These are phyloP conservation scores for Pholis gunnellus DNA, from an alignment of 2,113 vertebrate genomes.

Conservation along the genomic window DNA sequence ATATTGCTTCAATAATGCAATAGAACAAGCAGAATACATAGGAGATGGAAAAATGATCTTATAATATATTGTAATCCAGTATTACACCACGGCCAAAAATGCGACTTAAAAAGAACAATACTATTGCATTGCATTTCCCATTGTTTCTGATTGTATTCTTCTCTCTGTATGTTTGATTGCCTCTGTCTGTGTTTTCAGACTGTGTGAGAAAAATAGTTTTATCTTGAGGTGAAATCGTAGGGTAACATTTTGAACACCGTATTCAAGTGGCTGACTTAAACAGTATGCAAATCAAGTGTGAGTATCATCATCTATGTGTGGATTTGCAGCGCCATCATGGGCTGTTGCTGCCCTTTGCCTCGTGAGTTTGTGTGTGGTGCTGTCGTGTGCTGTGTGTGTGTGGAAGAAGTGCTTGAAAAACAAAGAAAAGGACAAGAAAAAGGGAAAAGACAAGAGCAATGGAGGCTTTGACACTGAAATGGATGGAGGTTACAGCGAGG, in stretches of 20 bases:
- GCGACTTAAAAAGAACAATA: background rate
- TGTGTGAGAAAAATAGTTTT: background rate
- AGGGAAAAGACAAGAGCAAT: constrained; percentile 92
- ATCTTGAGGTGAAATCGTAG: background rate
- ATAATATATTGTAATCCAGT: background rate
- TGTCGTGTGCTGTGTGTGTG: constrained; percentile 91
- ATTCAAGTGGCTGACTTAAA: background rate
- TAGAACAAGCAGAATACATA: constrained; percentile 1
- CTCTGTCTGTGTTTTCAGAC: background rate
- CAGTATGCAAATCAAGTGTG: background rate
- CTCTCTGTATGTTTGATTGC: background rate
- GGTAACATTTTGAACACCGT: background rate
- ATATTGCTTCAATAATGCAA: background rate
- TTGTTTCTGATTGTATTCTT: background rate
- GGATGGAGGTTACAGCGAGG: constrained; percentile 92
- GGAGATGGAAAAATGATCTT: background rate
- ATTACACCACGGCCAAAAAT: constrained; percentile 7
- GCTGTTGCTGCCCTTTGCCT: constrained; percentile 77
- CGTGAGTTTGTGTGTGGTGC: constrained; percentile 87
- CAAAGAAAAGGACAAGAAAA: constrained; percentile 89
- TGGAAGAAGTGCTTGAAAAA: constrained; percentile 96
- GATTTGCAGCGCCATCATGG: constrained; percentile 77
- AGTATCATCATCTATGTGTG: constrained; percentile 15
- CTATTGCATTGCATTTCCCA: background rate
- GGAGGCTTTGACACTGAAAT: constrained; percentile 93